These are phyloP conservation scores for Hirtodrosophila cameraria DNA, from an alignment of 2,888 invertebrate species.

Conservation along the genomic window DNA sequence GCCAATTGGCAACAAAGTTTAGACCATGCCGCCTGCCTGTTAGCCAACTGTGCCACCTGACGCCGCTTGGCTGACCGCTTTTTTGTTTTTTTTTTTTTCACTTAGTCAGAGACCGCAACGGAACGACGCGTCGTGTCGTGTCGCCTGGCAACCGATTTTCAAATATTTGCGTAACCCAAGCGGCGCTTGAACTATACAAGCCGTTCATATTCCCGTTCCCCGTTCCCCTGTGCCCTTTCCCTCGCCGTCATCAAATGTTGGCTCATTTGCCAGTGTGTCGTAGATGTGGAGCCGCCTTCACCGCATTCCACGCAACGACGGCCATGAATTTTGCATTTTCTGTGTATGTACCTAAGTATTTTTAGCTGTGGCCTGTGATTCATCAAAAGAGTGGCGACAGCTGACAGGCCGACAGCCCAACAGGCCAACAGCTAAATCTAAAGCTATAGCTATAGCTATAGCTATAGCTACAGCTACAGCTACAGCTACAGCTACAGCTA, in stretches of 20 bases:
- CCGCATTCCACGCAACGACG: slow-evolving; percentile 63
- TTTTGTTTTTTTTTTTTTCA: no score
- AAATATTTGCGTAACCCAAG: slow-evolving; percentile 68
- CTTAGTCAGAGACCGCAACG: slow-evolving; percentile 48
- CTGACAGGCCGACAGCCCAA: slow-evolving; percentile 55
- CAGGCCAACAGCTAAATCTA: slow-evolving; percentile 49
- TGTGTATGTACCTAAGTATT: slow-evolving; percentile 58
- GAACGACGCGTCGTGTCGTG: no score
- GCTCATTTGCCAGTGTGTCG: slow-evolving; percentile 58
- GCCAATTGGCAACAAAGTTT: slow-evolving; percentile 36
- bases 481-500: slow-evolving; percentile 40
- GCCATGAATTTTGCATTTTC: slow-evolving; percentile 62
- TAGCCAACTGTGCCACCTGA: slow-evolving; percentile 32
- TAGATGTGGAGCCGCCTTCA: slow-evolving; percentile 57
- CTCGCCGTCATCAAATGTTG: slow-evolving; percentile 23
- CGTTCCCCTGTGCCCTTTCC: slow-evolving; percentile 1
- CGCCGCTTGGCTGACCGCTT: slow-evolving; percentile 40
- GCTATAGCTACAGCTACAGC: slow-evolving; percentile 42
- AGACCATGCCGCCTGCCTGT: slow-evolving; percentile 22
- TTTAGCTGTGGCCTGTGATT: slow-evolving; percentile 74
- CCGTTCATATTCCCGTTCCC: background rate
- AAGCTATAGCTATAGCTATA: no score
- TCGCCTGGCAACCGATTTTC: slow-evolving; percentile 63
- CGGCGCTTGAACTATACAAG: slow-evolving; percentile 44
- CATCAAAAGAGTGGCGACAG: slow-evolving; percentile 76